Evolutionary conservation across 1,140 invertebrate genomes (phyloP), one percentile per base, ranked within the genome.

Genomic region (Bathynomus jamesi): DNA sequence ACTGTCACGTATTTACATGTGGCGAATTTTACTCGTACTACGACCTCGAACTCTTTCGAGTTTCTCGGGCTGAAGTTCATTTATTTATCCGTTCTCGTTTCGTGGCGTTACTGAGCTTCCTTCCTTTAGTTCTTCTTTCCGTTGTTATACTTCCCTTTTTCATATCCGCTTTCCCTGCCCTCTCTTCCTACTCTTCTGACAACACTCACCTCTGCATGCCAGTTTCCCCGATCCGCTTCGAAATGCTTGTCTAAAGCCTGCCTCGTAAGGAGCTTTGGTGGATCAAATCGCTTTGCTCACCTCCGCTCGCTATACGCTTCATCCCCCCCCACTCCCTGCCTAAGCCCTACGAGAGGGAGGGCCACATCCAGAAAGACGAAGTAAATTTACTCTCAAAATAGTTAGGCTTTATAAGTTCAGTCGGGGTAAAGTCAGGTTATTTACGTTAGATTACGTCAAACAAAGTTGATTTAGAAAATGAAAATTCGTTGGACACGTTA

Each of bases 41-140:
- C 13, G 5, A 53, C 11, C 40, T 53, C 5, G 13, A 11, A 53
- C 40, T 53, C 40, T 17, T 5, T 53, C 11, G 13, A 53, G 1
- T 53, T 53, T 53, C 40, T 53, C 11, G 13, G 21, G 1, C 21
- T 53, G 13, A 11, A 53, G 13, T 53, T 53, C 40, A 53, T 17
- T 17, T 53, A 53, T 53, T 53, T 53, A 53, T 53, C 11, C 27
- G 13, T 46, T 40, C 61, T 73, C 17, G 60, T 24, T 65, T 69
- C 61, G 0, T 8, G 27, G 53, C 25, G 28, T 67, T 62, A 31
- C 40, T 1, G 46, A 21, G 1, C n/a, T n/a, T n/a, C n/a, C n/a
- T n/a, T n/a, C n/a, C n/a, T n/a, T n/a, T n/a, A n/a, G n/a, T n/a
- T n/a, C n/a, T n/a, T n/a, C n/a, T n/a, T n/a, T n/a, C n/a, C n/a